Evolutionary conservation across 1,140 invertebrate species (phyloP).

Genomic region (Platorchestia sp.): DNA sequence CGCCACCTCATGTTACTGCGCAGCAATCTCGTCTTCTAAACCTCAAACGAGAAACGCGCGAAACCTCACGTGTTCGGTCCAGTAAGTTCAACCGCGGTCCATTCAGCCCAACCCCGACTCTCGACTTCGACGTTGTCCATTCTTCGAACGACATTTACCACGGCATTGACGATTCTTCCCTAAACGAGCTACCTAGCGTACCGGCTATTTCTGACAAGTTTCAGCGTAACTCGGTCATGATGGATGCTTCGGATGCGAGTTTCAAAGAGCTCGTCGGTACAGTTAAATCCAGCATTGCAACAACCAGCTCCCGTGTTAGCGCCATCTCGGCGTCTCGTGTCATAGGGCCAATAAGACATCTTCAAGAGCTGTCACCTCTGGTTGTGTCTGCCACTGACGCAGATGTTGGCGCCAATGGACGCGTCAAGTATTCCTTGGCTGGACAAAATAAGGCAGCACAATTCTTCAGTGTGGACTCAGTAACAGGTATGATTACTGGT

Average conservation of each 20-base stretch:
- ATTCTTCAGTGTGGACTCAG: conserved; percentile 65
- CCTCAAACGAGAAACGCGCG: background rate
- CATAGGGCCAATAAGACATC: background rate
- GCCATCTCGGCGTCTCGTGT: background rate
- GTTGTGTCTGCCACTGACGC: conserved; percentile 87
- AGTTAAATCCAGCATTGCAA: background rate
- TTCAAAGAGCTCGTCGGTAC: background rate
- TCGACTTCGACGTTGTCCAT: background rate
- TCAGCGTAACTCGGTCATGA: background rate
- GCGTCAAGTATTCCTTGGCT: conserved; percentile 84
- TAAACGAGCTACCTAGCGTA: background rate
- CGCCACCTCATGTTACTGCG: background rate
- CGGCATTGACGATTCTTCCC: background rate
- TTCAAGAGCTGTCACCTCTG: conserved; percentile 53
- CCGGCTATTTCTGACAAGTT: background rate
- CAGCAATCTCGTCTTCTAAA: background rate
- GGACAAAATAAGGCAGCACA: conserved; percentile 74
- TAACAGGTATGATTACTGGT: conserved; percentile 57
- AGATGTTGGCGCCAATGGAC: conserved; percentile 87
- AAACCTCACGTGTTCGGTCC: background rate
- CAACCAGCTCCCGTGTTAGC: background rate
- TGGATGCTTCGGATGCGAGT: background rate
- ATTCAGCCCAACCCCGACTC: background rate
- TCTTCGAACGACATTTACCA: background rate
- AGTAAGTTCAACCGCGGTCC: background rate